Percentiles rank a stretch among this genome's conserved stretches.
These are phyloP conservation scores for Serripes groenlandicus DNA, from an alignment of 2,888 invertebrate genomes.

Conservation along the genomic window DNA sequence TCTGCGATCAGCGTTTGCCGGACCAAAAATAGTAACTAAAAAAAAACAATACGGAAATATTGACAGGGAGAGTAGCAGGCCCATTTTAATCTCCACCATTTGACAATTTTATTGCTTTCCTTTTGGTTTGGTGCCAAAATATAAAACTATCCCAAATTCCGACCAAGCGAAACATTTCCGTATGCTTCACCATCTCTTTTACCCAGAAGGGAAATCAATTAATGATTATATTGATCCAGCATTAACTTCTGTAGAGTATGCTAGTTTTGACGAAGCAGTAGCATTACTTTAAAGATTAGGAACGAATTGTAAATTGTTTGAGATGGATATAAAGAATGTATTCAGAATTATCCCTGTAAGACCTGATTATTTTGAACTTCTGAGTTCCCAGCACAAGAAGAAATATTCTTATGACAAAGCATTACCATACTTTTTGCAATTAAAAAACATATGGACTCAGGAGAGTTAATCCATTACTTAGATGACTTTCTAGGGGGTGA, in stretches of 20 bases:
- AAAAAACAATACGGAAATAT: not conserved
- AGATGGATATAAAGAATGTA: not conserved
- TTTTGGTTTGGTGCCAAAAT: not conserved
- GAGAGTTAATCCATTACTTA: too few species aligned
- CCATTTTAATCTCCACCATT: not conserved
- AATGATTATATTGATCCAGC: not conserved
- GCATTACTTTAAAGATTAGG: not conserved
- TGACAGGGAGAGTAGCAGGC: not conserved
- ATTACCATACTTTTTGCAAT: too few species aligned
- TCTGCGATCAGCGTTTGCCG: not conserved
- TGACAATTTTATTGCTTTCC: not conserved
- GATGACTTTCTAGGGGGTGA: too few species aligned
- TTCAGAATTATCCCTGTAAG: not conserved
- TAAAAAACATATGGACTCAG: too few species aligned
- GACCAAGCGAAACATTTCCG: not conserved
- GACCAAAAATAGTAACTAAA: not conserved
- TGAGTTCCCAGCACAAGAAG: too few species aligned
- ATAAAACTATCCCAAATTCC: too few species aligned
- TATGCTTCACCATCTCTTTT: not conserved
- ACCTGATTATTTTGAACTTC: not conserved
- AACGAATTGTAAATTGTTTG: not conserved
- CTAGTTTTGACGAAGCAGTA: not conserved
- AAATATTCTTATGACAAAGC: too few species aligned
- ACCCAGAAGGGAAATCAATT: not conserved
- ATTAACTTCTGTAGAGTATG: not conserved